These are phyloP conservation scores for Luehdorfia chinensis DNA, from an alignment of 1,140 invertebrate species.

Conservation along the genomic window DNA sequence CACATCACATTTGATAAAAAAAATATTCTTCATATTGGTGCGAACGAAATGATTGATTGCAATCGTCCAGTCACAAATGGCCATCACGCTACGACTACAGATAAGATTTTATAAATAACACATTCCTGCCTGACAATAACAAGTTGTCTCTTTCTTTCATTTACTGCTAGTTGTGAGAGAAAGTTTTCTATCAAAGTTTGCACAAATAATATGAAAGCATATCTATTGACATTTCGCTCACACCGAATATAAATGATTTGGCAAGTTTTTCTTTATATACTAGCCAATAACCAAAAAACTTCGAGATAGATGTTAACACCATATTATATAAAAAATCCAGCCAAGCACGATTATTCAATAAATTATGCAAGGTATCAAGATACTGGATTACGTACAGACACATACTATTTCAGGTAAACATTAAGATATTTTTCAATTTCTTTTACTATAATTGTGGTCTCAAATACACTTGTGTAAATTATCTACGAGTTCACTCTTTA, in stretches of 20 bases:
- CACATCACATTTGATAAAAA: slow-evolving; percentile 56
- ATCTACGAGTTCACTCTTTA: background rate
- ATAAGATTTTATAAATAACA: too few species aligned
- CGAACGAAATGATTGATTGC: slow-evolving; percentile 39
- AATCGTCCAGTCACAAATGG: too few species aligned
- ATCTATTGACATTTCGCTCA: slow-evolving; percentile 50
- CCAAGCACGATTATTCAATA: slow-evolving; percentile 53
- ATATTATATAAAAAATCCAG: slow-evolving; percentile 20
- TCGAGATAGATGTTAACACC: too few species aligned
- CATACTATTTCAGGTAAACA: slow-evolving; percentile 26
- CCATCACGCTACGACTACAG: slow-evolving; percentile 24
- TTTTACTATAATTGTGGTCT: slow-evolving; percentile 33
- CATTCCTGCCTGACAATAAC: too few species aligned
- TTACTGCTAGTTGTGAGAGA: too few species aligned
- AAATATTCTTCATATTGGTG: slow-evolving; percentile 35
- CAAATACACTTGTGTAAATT: slow-evolving; percentile 40
- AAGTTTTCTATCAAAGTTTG: too few species aligned
- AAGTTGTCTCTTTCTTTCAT: too few species aligned
- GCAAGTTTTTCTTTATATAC: slow-evolving; percentile 46
- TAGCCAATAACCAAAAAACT: slow-evolving; percentile 25
- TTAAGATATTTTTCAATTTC: slow-evolving; percentile 35
- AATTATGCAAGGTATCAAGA: slow-evolving; percentile 44
- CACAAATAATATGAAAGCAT: too few species aligned
- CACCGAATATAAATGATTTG: slow-evolving; percentile 49
- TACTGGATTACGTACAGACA: slow-evolving; percentile 50